These are phyloP conservation scores for Dryocosmus kuriphilus DNA, from an alignment of 2,888 invertebrate genomes.

Conservation along the genomic window DNA sequence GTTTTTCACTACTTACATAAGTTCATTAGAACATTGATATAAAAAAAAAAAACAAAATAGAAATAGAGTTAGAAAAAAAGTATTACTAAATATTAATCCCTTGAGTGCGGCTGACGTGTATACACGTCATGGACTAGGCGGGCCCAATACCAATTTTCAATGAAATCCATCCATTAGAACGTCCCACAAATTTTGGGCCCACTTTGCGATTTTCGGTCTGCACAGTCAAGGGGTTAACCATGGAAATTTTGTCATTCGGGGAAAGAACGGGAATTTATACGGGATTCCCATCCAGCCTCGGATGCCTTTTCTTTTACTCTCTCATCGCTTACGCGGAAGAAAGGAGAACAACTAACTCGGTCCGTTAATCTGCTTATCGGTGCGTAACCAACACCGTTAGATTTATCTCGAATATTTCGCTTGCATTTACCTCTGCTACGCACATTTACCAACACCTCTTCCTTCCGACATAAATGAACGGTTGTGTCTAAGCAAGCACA, in stretches of 20 bases:
- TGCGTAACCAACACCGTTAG: slow-evolving; percentile 40
- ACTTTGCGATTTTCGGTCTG: too few species aligned
- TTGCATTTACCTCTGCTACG: neutral
- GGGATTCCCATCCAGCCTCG: neutral
- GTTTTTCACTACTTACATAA: too few species aligned
- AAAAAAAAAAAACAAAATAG: too few species aligned
- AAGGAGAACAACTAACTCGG: slow-evolving; percentile 32
- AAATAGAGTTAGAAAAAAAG: too few species aligned
- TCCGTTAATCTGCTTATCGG: slow-evolving; percentile 38
- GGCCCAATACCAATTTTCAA: too few species aligned
- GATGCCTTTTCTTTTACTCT: neutral
- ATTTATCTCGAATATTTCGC: slow-evolving; percentile 25
- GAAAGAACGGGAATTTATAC: slow-evolving; percentile 22
- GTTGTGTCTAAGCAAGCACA: neutral
- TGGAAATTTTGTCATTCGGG: neutral
- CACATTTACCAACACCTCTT: slow-evolving; percentile 20
- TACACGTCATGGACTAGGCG: too few species aligned
- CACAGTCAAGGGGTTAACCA: too few species aligned
- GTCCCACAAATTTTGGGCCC: too few species aligned
- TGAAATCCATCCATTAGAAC: too few species aligned
- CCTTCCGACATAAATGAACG: neutral
- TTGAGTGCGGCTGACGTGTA: too few species aligned
- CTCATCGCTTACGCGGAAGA: slow-evolving; percentile 28
- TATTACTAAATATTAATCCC: too few species aligned
- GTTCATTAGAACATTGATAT: too few species aligned